Evolutionary conservation across 2,888 invertebrate species (phyloP).

Genomic region (Dilophus febrilis): DNA sequence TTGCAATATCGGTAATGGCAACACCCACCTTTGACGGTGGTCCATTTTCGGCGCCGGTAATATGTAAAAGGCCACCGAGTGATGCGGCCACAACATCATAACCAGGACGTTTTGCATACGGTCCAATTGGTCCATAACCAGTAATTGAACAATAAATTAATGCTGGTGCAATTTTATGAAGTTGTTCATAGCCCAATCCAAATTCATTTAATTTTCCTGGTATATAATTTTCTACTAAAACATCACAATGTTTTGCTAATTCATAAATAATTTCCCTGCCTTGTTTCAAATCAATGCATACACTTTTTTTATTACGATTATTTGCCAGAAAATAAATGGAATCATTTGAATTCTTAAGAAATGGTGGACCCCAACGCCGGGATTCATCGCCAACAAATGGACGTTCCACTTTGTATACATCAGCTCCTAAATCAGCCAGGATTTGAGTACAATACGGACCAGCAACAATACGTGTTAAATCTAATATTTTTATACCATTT

Average conservation of each 20-base stretch:
- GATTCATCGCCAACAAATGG: conserved; percentile 74
- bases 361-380: conserved; percentile 88
- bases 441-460: conserved; percentile 93
- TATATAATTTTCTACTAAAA: conserved; percentile 84
- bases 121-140: conserved; percentile 79
- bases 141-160: conserved; percentile 88
- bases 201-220: conserved; percentile 70
- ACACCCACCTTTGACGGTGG: conserved; percentile 84
- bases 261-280: conserved; percentile 52
- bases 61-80: conserved; percentile 73
- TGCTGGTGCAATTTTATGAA: conserved; percentile 51
- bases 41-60: conserved; percentile 72
- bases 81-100: conserved; percentile 94
- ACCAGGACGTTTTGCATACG: conserved; percentile 74
- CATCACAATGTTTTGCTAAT: conserved; percentile 61
- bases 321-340: conserved; percentile 71
- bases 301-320: conserved; percentile 88
- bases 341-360: conserved; percentile 43
- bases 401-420: conserved; percentile 81
- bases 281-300: conserved; percentile 69
- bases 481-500: conserved; percentile 53
- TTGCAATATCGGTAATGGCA: conserved; percentile 81
- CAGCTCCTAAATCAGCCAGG: conserved; percentile 81
- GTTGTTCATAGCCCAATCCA: conserved; percentile 61
- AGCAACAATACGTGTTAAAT: conserved; percentile 74